Percentiles rank a stretch among this genome's conserved stretches.
Evolutionary conservation across 2,113 vertebrate species (phyloP).

Genomic region (Heteronetta atricapilla): DNA sequence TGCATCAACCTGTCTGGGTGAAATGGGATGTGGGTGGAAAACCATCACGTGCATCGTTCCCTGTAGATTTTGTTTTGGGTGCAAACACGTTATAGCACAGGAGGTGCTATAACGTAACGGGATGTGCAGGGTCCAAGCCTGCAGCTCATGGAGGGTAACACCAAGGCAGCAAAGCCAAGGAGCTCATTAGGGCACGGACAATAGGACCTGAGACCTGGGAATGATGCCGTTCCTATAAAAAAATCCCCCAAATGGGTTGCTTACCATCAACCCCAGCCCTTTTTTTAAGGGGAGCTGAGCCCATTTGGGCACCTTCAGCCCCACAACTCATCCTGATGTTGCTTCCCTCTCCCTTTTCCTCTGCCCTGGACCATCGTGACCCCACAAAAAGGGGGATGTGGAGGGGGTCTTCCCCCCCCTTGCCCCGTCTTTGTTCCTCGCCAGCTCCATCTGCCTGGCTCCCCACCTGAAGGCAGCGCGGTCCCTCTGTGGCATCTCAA

Average conservation of each 20-base stretch:
- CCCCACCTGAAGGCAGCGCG: slow-evolving; percentile 44
- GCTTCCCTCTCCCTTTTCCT: neutral
- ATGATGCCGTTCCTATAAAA: neutral
- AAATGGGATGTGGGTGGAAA: neutral
- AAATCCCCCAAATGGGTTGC: neutral
- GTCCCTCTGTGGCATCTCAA: slow-evolving; percentile 45
- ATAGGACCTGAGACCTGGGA: neutral
- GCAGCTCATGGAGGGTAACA: neutral
- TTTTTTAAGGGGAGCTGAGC: neutral
- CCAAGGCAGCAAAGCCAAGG: neutral
- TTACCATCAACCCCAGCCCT: neutral
- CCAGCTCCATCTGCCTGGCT: slow-evolving; percentile 23
- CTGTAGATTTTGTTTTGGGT: too few species aligned
- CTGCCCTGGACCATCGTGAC: accelerated
- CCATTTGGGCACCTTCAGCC: accelerated
- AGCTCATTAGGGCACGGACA: neutral
- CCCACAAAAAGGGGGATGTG: accelerated
- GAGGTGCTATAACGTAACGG: neutral
- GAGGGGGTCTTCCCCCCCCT: neutral
- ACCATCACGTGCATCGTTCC: neutral
- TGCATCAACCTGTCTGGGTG: neutral
- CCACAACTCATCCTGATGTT: accelerated
- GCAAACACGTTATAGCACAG: neutral
- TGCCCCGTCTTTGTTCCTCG: neutral
- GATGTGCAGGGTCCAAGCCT: too few species aligned